Evolutionary conservation across 2,888 invertebrate genomes (phyloP), one percentile per base, ranked within the genome.

Genomic region (Caenorhabditis sp.): DNA sequence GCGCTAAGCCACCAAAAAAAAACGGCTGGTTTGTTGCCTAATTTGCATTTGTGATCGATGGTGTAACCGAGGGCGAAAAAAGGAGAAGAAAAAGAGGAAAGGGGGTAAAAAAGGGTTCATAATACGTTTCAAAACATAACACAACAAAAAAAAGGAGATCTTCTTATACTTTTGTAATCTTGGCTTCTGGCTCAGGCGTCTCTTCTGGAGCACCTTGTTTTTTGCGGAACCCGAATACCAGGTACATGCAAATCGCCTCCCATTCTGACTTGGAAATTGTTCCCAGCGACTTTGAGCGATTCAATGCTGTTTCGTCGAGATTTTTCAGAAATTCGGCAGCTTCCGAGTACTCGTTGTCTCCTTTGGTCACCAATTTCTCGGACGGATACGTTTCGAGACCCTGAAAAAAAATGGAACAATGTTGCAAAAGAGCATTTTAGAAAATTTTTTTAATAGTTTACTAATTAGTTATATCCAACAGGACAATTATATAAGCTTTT

Each of bases 201-300:
- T n/a, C n/a, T 31, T 38, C 58, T 43, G 25, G 4, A 14, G 14
- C 21, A 17, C 27, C 10, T 25, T 3, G 2, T 25, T 50, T 77
- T 66, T 82, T 86, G 10, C 75, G 68, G 78, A 87, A 87, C 14
- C 77, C 84, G 61, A 87, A 87, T 12, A 84, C 83, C 36, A 83
- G 63, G 69, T 87, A 88, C 85, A 88, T 83, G 26, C 85, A 82
- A 66, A 85, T 82, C 21, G 85, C 86, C 68, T 87, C 84, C 87
- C 87, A 87, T 71, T 87, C 88, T 10, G 81, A 73, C 60, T 80
- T 72, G 7, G 85, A 85, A n/a, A 87, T 58, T 0, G 87, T 86
- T 21, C 87, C 87, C 83, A 86, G 70, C 31, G 83, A 68, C 25
- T 73, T 73, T 12, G 56, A 56, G n/a, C 54, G 50, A 50, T 23